phyloP scores from a whole-genome alignment of 1,140 invertebrate species.

The Laupala kohalensis region DNA sequence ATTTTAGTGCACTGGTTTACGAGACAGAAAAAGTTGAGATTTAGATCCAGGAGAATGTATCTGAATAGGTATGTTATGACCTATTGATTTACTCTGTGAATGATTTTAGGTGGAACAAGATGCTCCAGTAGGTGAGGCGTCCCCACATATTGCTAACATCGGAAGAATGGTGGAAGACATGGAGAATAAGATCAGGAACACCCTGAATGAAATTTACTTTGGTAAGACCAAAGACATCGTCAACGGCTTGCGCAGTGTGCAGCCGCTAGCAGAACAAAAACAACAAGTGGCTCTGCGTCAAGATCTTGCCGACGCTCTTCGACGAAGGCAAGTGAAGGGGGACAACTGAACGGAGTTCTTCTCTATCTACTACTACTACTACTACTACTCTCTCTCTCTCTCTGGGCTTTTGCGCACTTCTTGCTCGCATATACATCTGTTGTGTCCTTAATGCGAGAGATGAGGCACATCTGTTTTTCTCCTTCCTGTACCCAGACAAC shows the following conservation, averaged over 20 bases:
- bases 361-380: too few relatives aligned
- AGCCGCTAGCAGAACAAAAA: constrained; percentile 68
- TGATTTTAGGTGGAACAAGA: constrained; percentile 81
- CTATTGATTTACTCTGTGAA: too few relatives aligned
- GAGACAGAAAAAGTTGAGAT: too few relatives aligned
- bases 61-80: too few relatives aligned
- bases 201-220: constrained; percentile 98
- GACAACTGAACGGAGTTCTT: constrained; percentile 1
- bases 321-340: constrained; percentile 55
- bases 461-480: too few relatives aligned
- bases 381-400: too few relatives aligned
- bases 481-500: neutral
- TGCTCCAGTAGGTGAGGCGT: constrained; percentile 72
- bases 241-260: constrained; percentile 84
- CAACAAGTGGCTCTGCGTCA: constrained; percentile 71
- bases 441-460: too few relatives aligned
- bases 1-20: too few relatives aligned
- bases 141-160: constrained; percentile 96
- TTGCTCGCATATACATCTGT: too few relatives aligned
- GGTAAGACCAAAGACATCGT: constrained; percentile 98
- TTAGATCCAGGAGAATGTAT: too few relatives aligned
- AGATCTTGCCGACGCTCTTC: constrained; percentile 70
- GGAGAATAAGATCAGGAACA: constrained; percentile 99
- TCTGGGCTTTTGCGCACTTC: too few relatives aligned
- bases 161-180: constrained; percentile 94